phyloP scores from a whole-genome alignment of 1,140 invertebrate species.

The Eumeta japonica region DNA sequence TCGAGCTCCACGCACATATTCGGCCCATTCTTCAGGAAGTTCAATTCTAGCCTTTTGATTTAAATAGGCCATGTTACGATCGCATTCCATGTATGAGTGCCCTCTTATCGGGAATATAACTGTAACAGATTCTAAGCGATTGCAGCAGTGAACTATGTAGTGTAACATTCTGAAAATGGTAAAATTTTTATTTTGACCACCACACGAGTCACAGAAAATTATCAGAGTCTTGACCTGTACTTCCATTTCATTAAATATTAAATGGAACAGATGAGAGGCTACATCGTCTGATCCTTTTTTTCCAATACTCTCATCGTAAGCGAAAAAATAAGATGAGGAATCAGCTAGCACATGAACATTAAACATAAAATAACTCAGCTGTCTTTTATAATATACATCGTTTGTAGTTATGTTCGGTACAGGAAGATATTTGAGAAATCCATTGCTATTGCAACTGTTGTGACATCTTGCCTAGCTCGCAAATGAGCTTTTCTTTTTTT shows the following conservation, averaged over 20 bases:
- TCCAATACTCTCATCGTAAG: too few species aligned
- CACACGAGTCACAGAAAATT: slow-evolving; percentile 22
- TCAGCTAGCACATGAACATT: slow-evolving; percentile 3
- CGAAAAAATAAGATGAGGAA: slow-evolving; percentile 6
- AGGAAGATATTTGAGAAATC: too few species aligned
- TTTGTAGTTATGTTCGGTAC: too few species aligned
- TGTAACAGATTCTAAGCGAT: slow-evolving; percentile 14
- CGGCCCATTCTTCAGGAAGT: slow-evolving; percentile 11
- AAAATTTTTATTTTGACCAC: slow-evolving; percentile 26
- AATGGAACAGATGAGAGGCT: slow-evolving; percentile 18
- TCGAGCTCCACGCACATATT: slow-evolving; percentile 11
- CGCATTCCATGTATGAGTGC: slow-evolving; percentile 21
- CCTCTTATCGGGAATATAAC: slow-evolving; percentile 18
- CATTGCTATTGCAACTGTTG: too few species aligned
- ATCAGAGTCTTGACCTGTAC: slow-evolving; percentile 9
- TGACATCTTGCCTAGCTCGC: too few species aligned
- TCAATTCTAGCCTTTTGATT: slow-evolving; percentile 12
- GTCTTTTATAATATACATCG: too few species aligned
- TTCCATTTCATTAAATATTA: slow-evolving; percentile 13
- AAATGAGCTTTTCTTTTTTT: too few species aligned
- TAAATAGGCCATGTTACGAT: slow-evolving; percentile 14
- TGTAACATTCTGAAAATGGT: slow-evolving; percentile 16
- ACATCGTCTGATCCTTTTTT: slow-evolving; percentile 21
- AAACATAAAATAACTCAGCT: too few species aligned
- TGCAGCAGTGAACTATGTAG: slow-evolving; percentile 8